phyloP scores from a whole-genome alignment of 2,888 invertebrate species.

The Calameuta filiformis region DNA sequence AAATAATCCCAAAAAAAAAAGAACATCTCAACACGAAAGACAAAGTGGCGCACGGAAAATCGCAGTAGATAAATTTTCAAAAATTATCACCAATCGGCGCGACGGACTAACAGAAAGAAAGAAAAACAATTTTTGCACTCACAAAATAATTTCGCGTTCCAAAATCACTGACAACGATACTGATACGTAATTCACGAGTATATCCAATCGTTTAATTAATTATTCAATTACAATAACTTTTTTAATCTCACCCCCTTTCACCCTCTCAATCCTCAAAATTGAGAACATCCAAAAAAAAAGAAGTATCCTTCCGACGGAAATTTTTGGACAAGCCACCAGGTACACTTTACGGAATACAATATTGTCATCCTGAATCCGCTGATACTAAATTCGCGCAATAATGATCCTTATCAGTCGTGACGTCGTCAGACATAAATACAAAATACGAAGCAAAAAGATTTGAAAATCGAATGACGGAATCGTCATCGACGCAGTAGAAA shows the following conservation, averaged over 20 bases:
- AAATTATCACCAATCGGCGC: not conserved
- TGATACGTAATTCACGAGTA: not conserved
- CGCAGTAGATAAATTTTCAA: not conserved
- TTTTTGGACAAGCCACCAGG: not conserved
- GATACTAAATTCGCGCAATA: not conserved
- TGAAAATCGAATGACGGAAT: not conserved
- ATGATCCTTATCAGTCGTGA: not conserved
- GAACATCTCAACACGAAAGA: not conserved
- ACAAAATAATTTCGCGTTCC: not conserved
- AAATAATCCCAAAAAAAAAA: conserved; percentile 5
- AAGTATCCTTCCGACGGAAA: not conserved
- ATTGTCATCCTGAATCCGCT: not conserved
- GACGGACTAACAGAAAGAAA: too few species aligned
- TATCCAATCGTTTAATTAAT: not conserved
- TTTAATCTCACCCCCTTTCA: not conserved
- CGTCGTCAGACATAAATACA: not conserved
- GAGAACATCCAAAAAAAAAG: not conserved
- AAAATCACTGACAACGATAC: not conserved
- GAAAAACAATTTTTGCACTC: not conserved
- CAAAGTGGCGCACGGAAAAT: not conserved
- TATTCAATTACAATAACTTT: not conserved
- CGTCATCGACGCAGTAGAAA: not conserved
- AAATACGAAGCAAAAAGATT: not conserved
- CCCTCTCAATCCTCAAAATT: not conserved
- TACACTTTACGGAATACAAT: not conserved